phyloP scores from a whole-genome alignment of 1,140 invertebrate species.

The Bombus pascuorum region DNA sequence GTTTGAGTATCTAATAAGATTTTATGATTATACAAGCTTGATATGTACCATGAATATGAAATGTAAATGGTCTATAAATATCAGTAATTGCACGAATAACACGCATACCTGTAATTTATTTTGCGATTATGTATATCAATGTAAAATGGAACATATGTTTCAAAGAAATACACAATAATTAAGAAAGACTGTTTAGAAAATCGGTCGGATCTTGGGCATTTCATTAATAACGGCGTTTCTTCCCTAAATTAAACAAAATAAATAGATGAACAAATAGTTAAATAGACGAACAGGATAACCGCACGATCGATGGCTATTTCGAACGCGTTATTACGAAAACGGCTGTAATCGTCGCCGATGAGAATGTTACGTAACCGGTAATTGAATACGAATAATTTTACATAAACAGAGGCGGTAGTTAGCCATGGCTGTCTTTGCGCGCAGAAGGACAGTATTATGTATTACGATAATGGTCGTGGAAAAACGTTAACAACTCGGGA shows the following conservation, averaged over 20 bases:
- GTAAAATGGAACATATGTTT: background rate
- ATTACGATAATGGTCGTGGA: constrained; percentile 27
- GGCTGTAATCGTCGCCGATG: constrained; percentile 13
- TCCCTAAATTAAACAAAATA: background rate
- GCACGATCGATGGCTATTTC: background rate
- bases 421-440: background rate
- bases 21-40: no score
- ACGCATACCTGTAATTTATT: background rate
- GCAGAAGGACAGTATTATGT: constrained; percentile 22
- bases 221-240: constrained; percentile 3
- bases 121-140: background rate
- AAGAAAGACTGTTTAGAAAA: background rate
- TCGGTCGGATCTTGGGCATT: background rate
- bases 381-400: constrained; percentile 47
- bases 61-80: background rate
- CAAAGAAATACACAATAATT: background rate
- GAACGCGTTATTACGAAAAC: constrained; percentile 3
- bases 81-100: background rate
- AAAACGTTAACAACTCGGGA: constrained; percentile 7
- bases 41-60: no score
- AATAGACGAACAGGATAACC: background rate
- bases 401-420: constrained; percentile 31
- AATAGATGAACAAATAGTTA: background rate
- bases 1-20: no score
- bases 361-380: constrained; percentile 32